These are phyloP conservation scores for Lordiphosa collinella DNA, from an alignment of 1,140 invertebrate genomes.

Conservation along the genomic window DNA sequence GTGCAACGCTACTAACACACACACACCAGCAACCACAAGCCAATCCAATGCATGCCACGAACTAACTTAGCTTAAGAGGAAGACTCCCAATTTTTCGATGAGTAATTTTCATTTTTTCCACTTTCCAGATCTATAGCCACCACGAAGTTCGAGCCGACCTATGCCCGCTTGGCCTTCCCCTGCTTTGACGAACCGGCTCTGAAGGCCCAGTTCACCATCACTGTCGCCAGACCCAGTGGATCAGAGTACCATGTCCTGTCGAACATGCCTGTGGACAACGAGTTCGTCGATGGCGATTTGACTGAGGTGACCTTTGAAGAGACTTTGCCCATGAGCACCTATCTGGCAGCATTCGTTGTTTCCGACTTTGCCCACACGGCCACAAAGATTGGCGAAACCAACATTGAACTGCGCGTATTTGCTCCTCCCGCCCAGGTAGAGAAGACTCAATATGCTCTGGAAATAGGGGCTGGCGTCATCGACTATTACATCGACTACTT, in stretches of 20 bases:
- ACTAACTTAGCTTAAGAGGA: slow-evolving; percentile 5
- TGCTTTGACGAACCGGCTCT: slow-evolving; percentile 97
- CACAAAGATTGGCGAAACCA: slow-evolving; percentile 80
- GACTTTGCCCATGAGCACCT: slow-evolving; percentile 95
- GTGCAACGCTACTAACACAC: slow-evolving; percentile 26
- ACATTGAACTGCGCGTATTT: slow-evolving; percentile 86
- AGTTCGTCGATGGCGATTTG: slow-evolving; percentile 40
- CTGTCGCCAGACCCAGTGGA: slow-evolving; percentile 85
- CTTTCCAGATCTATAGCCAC: slow-evolving; percentile 88
- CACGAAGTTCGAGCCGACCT: slow-evolving; percentile 96
- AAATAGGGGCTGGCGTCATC: slow-evolving; percentile 88
- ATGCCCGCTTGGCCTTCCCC: slow-evolving; percentile 94
- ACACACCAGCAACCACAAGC: not conserved
- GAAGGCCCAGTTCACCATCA: slow-evolving; percentile 92
- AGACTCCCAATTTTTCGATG: not conserved
- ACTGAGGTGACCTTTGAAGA: slow-evolving; percentile 84
- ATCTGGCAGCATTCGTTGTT: slow-evolving; percentile 93
- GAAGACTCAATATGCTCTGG: slow-evolving; percentile 89
- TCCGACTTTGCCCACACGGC: slow-evolving; percentile 89
- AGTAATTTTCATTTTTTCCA: not conserved
- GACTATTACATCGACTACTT: slow-evolving; percentile 95
- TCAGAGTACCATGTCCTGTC: slow-evolving; percentile 87
- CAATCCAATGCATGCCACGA: slow-evolving; percentile 2
- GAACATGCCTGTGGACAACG: slow-evolving; percentile 85
- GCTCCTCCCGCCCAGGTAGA: slow-evolving; percentile 86